Percentiles rank a stretch among this genome's conserved stretches.
These are phyloP conservation scores for Priocnemis perturbator DNA, from an alignment of 2,888 invertebrate genomes.

Conservation along the genomic window DNA sequence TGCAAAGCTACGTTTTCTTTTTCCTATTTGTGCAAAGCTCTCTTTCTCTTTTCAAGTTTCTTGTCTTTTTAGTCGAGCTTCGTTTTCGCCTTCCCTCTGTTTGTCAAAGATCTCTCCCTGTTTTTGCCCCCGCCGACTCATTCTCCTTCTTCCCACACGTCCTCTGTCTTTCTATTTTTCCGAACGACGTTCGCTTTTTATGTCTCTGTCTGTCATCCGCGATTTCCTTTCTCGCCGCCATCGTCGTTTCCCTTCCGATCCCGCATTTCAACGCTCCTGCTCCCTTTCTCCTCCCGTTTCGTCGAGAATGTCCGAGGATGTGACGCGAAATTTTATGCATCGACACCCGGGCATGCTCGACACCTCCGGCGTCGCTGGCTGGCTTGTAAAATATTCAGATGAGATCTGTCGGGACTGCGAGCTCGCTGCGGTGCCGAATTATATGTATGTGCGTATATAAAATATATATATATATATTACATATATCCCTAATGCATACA, in stretches of 20 bases:
- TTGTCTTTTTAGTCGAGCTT: too few species aligned
- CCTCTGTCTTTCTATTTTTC: background rate
- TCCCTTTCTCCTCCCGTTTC: too few species aligned
- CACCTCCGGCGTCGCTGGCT: slow-evolving; percentile 40
- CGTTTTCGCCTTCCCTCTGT: too few species aligned
- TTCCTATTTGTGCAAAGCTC: too few species aligned
- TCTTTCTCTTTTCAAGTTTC: too few species aligned
- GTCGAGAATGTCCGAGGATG: slow-evolving; percentile 19
- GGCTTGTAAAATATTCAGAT: slow-evolving; percentile 56
- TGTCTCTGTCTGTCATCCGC: background rate
- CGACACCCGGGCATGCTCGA: slow-evolving; percentile 39
- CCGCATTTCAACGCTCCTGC: background rate
- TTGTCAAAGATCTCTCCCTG: too few species aligned
- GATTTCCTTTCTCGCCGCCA: background rate
- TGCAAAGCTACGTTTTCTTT: too few species aligned
- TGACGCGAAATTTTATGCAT: slow-evolving; percentile 59
- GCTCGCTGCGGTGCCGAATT: slow-evolving; percentile 4
- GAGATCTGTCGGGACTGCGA: slow-evolving; percentile 47
- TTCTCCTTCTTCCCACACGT: background rate
- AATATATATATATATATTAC: slow-evolving; percentile 4
- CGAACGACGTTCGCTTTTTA: background rate
- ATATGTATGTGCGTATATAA: slow-evolving; percentile 10
- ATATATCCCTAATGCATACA: background rate
- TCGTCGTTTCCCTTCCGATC: background rate
- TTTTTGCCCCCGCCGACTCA: too few species aligned